Conservation (phyloP, 37 sponge, comb jelly and placozoan genomes). For the Beroe forskalii region DNA sequence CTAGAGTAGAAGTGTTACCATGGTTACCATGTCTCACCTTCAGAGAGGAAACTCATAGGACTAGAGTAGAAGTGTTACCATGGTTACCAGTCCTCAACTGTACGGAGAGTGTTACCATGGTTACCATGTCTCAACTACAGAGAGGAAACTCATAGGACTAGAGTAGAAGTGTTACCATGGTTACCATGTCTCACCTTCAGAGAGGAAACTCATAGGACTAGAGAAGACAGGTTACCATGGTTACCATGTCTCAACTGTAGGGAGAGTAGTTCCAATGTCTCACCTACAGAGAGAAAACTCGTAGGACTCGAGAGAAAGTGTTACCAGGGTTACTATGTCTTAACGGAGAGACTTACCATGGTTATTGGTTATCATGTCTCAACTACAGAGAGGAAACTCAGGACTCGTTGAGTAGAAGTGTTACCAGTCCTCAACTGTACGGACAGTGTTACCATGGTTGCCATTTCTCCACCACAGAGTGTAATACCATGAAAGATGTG, state of each 20-base stretch:
- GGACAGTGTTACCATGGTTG: not conserved
- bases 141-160: constrained; percentile 44
- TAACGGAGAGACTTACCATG: not conserved
- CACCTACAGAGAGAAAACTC: constrained; percentile 33
- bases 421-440: too few species aligned
- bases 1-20: not conserved
- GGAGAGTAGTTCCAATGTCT: not conserved
- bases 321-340: not conserved
- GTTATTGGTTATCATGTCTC: not conserved
- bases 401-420: not conserved
- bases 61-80: not conserved
- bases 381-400: constrained; percentile 34
- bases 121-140: not conserved
- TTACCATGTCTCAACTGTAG: not conserved
- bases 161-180: not conserved
- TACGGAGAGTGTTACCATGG: too few species aligned
- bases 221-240: too few species aligned
- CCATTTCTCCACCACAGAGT: not conserved
- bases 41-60: constrained; percentile 33
- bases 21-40: not conserved
- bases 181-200: not conserved
- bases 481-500: not conserved
- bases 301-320: not conserved
- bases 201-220: constrained; percentile 14
- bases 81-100: too few species aligned